phyloP scores from a whole-genome alignment of 2,888 invertebrate species.

The Rhagophthalmus giganteus region DNA sequence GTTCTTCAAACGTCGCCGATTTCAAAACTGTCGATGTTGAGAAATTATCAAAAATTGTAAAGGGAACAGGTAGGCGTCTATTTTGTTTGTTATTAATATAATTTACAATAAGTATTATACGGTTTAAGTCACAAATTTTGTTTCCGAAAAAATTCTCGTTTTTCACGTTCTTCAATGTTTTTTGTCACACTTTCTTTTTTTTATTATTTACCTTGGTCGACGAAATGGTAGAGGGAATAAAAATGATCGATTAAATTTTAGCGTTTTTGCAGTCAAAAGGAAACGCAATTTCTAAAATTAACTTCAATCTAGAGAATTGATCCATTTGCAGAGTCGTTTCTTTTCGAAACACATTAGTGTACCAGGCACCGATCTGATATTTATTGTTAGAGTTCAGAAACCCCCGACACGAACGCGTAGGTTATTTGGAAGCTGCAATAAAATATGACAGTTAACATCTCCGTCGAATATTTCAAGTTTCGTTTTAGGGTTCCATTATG shows the following conservation, averaged over 20 bases:
- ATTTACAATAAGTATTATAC: no score
- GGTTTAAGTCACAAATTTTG: no score
- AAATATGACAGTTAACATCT: background rate
- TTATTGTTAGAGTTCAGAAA: slow-evolving; percentile 23
- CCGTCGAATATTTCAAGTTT: background rate
- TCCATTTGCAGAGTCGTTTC: slow-evolving; percentile 2
- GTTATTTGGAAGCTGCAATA: slow-evolving; percentile 2
- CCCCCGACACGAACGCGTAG: slow-evolving; percentile 4
- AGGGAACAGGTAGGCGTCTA: slow-evolving; percentile 40
- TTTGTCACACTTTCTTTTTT: no score
- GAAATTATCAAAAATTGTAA: slow-evolving; percentile 39
- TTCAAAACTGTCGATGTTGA: slow-evolving; percentile 40
- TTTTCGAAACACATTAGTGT: slow-evolving; percentile 2
- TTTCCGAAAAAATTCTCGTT: no score
- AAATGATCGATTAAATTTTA: no score
- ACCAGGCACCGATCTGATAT: slow-evolving; percentile 18
- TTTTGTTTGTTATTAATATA: no score
- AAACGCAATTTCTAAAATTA: no score
- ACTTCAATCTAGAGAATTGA: background rate
- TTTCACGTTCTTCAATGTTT: no score
- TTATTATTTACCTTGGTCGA: no score
- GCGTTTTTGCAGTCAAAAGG: no score
- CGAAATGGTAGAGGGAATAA: no score
- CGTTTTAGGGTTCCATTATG: background rate
- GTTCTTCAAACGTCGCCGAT: slow-evolving; percentile 28